phyloP scores from a whole-genome alignment of 2,888 invertebrate species.

The Megalurothrips usitatus region DNA sequence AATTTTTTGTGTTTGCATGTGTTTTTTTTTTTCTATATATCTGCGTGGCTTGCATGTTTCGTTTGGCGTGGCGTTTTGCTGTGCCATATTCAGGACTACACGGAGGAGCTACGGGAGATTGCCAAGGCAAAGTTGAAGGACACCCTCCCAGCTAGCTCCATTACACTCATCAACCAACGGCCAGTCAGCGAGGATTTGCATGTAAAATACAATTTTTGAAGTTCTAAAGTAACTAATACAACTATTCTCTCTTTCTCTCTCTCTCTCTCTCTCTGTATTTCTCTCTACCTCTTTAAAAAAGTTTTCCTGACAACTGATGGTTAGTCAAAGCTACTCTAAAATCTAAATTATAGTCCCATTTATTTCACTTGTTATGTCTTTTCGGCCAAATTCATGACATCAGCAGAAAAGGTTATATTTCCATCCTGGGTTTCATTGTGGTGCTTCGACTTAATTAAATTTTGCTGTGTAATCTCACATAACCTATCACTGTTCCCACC shows the following conservation, averaged over 20 bases:
- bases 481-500: neutral
- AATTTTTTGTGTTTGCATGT: constrained; percentile 42
- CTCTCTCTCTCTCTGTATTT: neutral
- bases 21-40: constrained; percentile 42
- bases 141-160: constrained; percentile 84
- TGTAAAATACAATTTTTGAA: constrained; percentile 50
- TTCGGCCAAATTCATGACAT: neutral
- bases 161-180: constrained; percentile 92
- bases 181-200: constrained; percentile 93
- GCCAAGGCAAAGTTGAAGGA: constrained; percentile 92
- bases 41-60: constrained; percentile 49
- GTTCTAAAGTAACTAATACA: neutral
- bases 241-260: neutral
- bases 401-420: neutral
- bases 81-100: constrained; percentile 75
- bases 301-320: neutral
- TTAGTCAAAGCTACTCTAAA: neutral
- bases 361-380: neutral
- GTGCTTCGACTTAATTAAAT: neutral
- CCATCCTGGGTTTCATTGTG: neutral
- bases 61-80: constrained; percentile 43
- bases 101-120: constrained; percentile 95
- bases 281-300: neutral
- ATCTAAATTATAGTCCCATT: neutral
- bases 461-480: neutral